Base-by-base conservation (phyloP, 2,113 vertebrate species). In the Neodon shergylaensis region DNA sequence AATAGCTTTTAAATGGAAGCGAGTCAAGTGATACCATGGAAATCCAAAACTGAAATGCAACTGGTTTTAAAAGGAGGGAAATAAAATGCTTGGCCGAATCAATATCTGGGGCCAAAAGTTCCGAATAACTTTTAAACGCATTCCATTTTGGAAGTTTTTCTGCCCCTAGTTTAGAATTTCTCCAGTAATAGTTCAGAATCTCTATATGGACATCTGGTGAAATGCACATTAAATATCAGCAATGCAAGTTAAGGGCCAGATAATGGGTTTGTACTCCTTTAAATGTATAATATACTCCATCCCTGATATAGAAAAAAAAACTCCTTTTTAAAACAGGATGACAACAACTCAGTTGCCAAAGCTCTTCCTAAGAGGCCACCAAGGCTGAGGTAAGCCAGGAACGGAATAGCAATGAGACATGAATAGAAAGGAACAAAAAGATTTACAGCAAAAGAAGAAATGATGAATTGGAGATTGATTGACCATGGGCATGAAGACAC, bases 1-100 rank as follows among this genome's bases (percentile, higher is more conserved):
- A 95, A 19, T 28, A 92, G 36, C 63, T 94, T 97, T 94, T 94
- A 96, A 92, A 85, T 85, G 82, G 95, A 96, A 87, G 90, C 81
- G 21, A 96, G 65, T 91, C 94, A 96, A 96, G 49, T 89, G 78
- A 97, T 94, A 91, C 85, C 88, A 76, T 77, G 70, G 73, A 96
- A 97, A 97, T 77, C 63, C 52, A 74, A 83, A 97, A 96, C 47
- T n/a, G 33, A 88, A 97, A 65, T 47, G 26, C 24, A 90, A 91
- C 79, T 72, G 12, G 31, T 7, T 72, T n/a, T 44, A 66, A 88
- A 26, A 36, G 54, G 22, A 78, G 21, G 91, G 61, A 97, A 44
- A 95, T 47, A 92, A 95, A 96, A 94, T 83, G 92, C 84, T 58
- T 92, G 49, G 90, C 11, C 61, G 39, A 96, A 52, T n/a, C 76